Conservation (phyloP, 2,113 vertebrate genomes). For the Dascyllus trimaculatus region DNA sequence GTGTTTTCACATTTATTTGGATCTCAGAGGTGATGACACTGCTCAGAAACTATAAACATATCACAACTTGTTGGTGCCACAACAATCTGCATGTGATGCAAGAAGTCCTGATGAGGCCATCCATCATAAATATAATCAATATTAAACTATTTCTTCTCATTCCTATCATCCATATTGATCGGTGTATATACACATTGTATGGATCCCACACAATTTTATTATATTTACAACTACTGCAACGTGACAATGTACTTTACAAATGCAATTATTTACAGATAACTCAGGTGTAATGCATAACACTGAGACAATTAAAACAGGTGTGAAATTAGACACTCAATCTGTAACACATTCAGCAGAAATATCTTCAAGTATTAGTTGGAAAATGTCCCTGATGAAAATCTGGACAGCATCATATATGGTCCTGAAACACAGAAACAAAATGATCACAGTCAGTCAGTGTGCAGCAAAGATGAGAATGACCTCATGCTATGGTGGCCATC, state of each 20-base stretch:
- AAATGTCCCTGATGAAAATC: constrained; percentile 15
- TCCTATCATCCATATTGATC: constrained; percentile 16
- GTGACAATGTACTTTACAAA: constrained; percentile 37
- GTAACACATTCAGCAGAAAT: constrained; percentile 52
- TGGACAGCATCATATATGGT: constrained; percentile 53
- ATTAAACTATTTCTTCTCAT: neutral
- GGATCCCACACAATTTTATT: constrained; percentile 55
- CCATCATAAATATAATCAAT: constrained; percentile 1
- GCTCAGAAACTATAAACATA: neutral
- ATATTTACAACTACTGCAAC: constrained; percentile 33
- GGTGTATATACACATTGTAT: constrained; percentile 35
- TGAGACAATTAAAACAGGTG: constrained; percentile 14
- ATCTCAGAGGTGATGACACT: neutral
- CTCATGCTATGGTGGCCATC: neutral
- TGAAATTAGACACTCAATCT: constrained; percentile 18
- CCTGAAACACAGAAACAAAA: constrained; percentile 66
- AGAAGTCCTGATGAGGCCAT: neutral
- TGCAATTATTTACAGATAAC: constrained; percentile 52
- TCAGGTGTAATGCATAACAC: constrained; percentile 18
- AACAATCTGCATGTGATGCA: neutral
- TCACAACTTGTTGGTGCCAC: neutral
- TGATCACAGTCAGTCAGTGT: neutral
- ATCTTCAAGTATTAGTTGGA: constrained; percentile 65
- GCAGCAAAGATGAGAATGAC: neutral
- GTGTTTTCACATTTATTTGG: constrained; percentile 37